These are phyloP conservation scores for Metaphire vulgaris DNA, from an alignment of 1,140 invertebrate genomes.

Conservation along the genomic window DNA sequence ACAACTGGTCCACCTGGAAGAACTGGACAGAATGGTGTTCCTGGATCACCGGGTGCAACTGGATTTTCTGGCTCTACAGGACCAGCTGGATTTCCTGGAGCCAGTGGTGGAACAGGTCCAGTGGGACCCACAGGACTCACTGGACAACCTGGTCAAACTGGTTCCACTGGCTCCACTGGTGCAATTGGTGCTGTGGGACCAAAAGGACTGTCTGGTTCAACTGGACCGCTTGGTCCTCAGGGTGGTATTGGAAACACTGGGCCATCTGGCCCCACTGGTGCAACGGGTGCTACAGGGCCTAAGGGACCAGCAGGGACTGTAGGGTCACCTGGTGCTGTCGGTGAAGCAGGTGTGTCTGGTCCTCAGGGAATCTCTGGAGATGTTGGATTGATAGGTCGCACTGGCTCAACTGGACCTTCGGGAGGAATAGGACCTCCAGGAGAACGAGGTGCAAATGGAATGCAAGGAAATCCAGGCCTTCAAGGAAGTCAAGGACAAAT, in stretches of 20 bases:
- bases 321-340: not conserved
- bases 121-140: constrained; percentile 10
- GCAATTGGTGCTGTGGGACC: not conserved
- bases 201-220: not conserved
- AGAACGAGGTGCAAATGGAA: not conserved
- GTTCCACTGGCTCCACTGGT: not conserved
- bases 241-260: not conserved
- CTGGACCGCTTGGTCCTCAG: not conserved
- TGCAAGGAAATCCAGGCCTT: no score
- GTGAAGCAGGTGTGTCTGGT: not conserved
- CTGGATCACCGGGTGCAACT: not conserved
- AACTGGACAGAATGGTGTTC: not conserved
- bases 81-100: constrained; percentile 18
- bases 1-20: not conserved
- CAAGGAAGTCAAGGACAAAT: no score
- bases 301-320: not conserved
- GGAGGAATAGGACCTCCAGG: not conserved
- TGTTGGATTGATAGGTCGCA: not conserved
- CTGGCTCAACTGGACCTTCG: constrained; percentile 1
- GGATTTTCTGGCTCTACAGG: constrained; percentile 17
- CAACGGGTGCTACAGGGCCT: not conserved
- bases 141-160: not conserved
- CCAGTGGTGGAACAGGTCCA: constrained; percentile 22
- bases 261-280: not conserved
- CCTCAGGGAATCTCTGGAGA: not conserved